Evolutionary conservation across 1,140 invertebrate genomes (phyloP).

Genomic region (Drosophila murphyi): DNA sequence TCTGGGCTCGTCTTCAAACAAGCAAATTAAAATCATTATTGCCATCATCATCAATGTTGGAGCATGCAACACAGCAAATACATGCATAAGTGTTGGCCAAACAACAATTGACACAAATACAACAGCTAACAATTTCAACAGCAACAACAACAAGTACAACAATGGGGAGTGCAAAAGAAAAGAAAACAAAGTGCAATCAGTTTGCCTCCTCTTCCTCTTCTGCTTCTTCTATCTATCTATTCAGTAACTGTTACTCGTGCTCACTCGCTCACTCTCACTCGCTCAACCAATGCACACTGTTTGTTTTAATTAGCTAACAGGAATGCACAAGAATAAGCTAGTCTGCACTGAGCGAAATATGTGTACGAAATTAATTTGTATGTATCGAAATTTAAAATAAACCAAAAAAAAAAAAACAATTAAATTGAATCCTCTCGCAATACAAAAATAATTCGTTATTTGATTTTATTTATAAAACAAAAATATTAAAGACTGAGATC

Average conservation of each 20-base stretch:
- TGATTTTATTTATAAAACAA: neutral
- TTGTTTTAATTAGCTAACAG: conserved; percentile 39
- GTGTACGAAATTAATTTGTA: neutral
- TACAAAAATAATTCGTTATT: too few species aligned
- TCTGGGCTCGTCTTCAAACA: conserved; percentile 63
- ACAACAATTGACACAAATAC: conserved; percentile 71
- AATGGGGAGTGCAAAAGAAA: neutral
- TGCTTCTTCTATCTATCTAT: too few species aligned
- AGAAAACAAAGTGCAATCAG: conserved; percentile 14
- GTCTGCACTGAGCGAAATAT: conserved; percentile 10
- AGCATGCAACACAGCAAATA: conserved; percentile 1
- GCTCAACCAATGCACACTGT: neutral
- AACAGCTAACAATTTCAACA: conserved; percentile 29
- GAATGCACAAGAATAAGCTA: neutral
- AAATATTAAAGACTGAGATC: too few species aligned
- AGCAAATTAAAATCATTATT: conserved; percentile 73
- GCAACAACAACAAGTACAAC: conserved; percentile 19
- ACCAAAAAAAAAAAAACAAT: neutral
- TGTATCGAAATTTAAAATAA: too few species aligned
- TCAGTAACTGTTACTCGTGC: conserved; percentile 6
- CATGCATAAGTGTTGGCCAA: conserved; percentile 57
- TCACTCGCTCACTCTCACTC: neutral
- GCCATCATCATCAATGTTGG: conserved; percentile 56
- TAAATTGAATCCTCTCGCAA: too few species aligned
- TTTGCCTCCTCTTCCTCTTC: conserved; percentile 9